Base-by-base conservation (phyloP, 2,797 vertebrate species). In the Xenentodon cancila region DNA sequence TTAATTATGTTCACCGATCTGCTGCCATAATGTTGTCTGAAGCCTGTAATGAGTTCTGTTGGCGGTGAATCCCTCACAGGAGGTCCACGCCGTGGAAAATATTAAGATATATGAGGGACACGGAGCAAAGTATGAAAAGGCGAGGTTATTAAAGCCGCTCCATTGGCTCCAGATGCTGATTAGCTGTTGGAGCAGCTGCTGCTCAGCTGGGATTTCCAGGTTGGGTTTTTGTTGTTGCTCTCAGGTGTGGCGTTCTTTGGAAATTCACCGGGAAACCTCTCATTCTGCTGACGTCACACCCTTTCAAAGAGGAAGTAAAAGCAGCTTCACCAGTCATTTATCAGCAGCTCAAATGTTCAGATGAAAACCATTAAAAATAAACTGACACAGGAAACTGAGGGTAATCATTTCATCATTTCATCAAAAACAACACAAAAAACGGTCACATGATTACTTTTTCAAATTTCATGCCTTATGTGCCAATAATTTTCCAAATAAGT, bases 111-210 rank as follows among this genome's bases (percentile, higher is more conserved):
- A 75, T 47, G 63, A 53, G 47, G 42, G 51, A 78, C 62, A 50
- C 9, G 22, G 46, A 66, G 69, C 63, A 47, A 68, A 52, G 58
- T 57, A 53, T 62, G 54, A 64, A 68, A 52, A 53, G 72, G 77
- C 60, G 34, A 58, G 52, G 71, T 82, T 55, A 86, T 76, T 66
- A 82, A 53, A 40, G 32, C 0, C 8, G 50, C 69, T 75, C 66
- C 21, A 9, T 13, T 54, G 55, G 45, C 21, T 82, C 69, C 87
- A 86, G 85, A 77, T 88, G 82, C 78, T 75, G 64, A 30, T 27
- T 49, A 59, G 32, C 48, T 64, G 54, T 58, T 57, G 50, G 25
- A 73, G 53, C 84, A 87, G 79, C 79, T 84, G 84, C 44, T 76
- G 27, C 69, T 69, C 45, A 59, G 67, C 47, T 70, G 46, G 59